Evolutionary conservation across 2,113 vertebrate species (phyloP).

Genomic region (Tachuris rubrigastra): DNA sequence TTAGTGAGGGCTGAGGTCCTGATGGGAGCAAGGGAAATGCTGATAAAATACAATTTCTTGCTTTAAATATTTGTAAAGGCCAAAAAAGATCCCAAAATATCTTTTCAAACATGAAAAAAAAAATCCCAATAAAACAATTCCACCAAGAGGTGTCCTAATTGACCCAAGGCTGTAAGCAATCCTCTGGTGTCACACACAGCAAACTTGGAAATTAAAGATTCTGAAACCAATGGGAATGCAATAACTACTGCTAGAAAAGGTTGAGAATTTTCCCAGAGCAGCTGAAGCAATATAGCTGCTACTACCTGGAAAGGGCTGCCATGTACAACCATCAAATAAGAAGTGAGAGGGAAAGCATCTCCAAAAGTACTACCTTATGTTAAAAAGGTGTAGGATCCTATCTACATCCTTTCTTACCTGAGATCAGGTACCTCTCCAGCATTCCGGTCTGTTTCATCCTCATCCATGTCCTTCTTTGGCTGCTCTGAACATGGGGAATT

Average conservation of each 20-base stretch:
- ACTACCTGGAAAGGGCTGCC: background rate
- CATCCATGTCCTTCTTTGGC: background rate
- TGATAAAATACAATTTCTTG: background rate
- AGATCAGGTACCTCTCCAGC: background rate
- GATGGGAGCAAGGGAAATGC: background rate
- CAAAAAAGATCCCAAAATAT: background rate
- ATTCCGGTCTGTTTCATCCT: background rate
- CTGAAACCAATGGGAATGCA: background rate
- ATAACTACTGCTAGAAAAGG: background rate
- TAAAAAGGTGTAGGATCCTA: background rate
- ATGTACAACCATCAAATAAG: background rate
- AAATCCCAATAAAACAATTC: background rate
- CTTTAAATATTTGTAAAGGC: background rate
- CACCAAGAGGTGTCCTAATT: background rate
- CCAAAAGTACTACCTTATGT: background rate
- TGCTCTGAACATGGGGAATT: background rate
- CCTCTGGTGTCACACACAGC: background rate
- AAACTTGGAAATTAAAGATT: background rate
- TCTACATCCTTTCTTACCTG: background rate
- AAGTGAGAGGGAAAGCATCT: background rate
- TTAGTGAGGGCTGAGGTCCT: background rate
- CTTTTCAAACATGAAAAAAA: background rate
- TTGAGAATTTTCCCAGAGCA: background rate
- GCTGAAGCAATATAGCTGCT: background rate
- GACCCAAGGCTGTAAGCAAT: background rate